Evolutionary conservation across 2,113 vertebrate species (phyloP).

Genomic region (Phyllopteryx taeniolatus): DNA sequence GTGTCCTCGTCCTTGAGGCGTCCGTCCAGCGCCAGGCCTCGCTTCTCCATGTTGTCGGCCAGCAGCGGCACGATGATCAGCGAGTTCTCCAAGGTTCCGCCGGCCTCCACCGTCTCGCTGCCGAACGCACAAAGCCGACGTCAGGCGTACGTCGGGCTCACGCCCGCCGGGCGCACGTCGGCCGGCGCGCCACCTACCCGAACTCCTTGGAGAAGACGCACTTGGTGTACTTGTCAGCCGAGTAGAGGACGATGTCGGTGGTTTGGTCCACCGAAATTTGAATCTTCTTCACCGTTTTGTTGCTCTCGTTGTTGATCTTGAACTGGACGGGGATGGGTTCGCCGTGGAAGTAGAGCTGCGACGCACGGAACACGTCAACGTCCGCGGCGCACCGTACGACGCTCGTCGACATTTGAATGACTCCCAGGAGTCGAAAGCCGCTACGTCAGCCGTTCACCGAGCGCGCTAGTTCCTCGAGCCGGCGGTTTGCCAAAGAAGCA

Average conservation of each 20-base stretch:
- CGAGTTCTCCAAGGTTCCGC: constrained; percentile 74
- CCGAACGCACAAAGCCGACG: neutral
- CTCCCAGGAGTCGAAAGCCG: no score
- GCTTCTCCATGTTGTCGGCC: constrained; percentile 78
- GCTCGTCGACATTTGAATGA: no score
- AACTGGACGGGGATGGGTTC: constrained; percentile 79
- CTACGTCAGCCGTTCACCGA: no score
- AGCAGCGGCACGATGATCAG: constrained; percentile 75
- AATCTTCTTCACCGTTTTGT: constrained; percentile 87
- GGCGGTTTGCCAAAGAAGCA: no score
- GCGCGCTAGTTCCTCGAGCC: no score
- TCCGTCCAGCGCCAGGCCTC: constrained; percentile 84
- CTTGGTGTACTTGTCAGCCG: constrained; percentile 90
- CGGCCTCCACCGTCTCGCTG: constrained; percentile 81
- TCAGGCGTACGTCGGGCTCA: neutral
- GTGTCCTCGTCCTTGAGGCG: constrained; percentile 89
- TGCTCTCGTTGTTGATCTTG: constrained; percentile 87
- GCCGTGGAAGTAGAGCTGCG: constrained; percentile 84
- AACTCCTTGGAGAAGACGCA: constrained; percentile 79
- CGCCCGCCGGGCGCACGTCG: neutral
- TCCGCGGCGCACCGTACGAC: no score
- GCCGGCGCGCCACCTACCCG: constrained; percentile 62
- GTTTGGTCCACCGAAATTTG: constrained; percentile 84
- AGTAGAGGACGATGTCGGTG: constrained; percentile 88
- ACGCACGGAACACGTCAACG: neutral